Conservation (phyloP, 2,888 invertebrate species). For the Pantelozetes paolii region DNA sequence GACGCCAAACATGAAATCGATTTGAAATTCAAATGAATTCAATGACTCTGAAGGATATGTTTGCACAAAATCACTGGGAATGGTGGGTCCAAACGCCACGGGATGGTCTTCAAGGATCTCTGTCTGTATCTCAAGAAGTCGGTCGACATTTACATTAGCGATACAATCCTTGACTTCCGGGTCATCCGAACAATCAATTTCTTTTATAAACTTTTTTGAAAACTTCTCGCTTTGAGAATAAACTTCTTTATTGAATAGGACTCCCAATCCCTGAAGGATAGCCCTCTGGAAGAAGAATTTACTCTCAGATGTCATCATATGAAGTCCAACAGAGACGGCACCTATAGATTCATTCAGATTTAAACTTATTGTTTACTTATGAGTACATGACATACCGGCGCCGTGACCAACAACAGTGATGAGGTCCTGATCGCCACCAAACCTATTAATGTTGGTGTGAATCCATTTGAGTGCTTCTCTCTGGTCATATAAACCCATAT, state of each 20-base stretch:
- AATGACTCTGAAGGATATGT: background rate
- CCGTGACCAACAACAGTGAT: slow-evolving; percentile 35
- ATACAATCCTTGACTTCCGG: slow-evolving; percentile 16
- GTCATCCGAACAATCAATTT: background rate
- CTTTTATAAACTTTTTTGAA: slow-evolving; percentile 9
- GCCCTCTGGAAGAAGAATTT: slow-evolving; percentile 23
- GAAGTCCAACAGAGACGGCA: slow-evolving; percentile 18
- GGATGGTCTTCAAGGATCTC: slow-evolving; percentile 30
- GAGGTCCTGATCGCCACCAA: slow-evolving; percentile 33
- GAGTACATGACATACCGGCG: background rate
- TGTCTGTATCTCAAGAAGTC: slow-evolving; percentile 14
- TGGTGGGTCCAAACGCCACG: slow-evolving; percentile 15
- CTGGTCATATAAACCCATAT: slow-evolving; percentile 38
- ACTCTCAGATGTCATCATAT: slow-evolving; percentile 30
- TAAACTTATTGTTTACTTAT: background rate
- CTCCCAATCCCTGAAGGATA: slow-evolving; percentile 24
- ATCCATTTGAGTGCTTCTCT: slow-evolving; percentile 37
- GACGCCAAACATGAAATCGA: slow-evolving; percentile 31
- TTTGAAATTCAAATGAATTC: slow-evolving; percentile 24
- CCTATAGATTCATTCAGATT: background rate
- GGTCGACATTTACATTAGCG: slow-evolving; percentile 2
- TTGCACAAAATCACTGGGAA: slow-evolving; percentile 12
- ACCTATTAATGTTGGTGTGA: slow-evolving; percentile 21
- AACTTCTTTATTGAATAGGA: background rate
- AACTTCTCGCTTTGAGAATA: slow-evolving; percentile 11